Base-by-base conservation (phyloP, 2,888 invertebrate genomes). In the Dioctria rufipes region DNA sequence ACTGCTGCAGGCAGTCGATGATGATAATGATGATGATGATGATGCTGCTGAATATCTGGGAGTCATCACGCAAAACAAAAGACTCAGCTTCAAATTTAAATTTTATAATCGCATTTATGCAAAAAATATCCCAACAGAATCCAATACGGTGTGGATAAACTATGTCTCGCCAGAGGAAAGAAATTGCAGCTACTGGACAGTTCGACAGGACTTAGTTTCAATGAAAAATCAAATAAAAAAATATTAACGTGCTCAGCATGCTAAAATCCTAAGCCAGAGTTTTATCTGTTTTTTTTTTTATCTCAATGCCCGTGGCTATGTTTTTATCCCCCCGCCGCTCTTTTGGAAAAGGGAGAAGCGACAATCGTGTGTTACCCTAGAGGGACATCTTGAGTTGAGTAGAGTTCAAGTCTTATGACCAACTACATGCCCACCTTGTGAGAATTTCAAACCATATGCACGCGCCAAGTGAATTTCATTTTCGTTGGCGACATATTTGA, bases 401-500 rank as follows among this genome's bases (percentile, higher is more conserved):
- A 25, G 25, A 25, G 25, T 25, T 25, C 25, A 11, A 60, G 60
- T n/a, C 60, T n/a, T n/a, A 2, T 25, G 60, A 46, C 9, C 49
- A 46, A 46, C 9, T 54, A 54, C 54, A 54, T 54, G 54, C 4
- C 54, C 54, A 54, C n/a, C n/a, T 49, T 5, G 73, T 58, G 73
- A 58, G 73, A 67, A 67, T 49, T 42, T 67, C 13, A 11, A 25
- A 11, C 4, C 49, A 42, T 11, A 60, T 73, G 73, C 73, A 73
- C 73, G 73, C 73, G 73, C 73, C 73, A 42, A 61, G 25, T 25
- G 61, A 13, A 39, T 61, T 61, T 61, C 37, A 61, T 25, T 37
- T 61, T 61, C 39, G n/a, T 61, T 39, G n/a, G 58, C 42, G 73
- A 73, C 73, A 73, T 58, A 73, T 73, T 73, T 58, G 60, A 73